Conservation (phyloP, 2,797 vertebrate species). For the Peromyscus nudipes region DNA sequence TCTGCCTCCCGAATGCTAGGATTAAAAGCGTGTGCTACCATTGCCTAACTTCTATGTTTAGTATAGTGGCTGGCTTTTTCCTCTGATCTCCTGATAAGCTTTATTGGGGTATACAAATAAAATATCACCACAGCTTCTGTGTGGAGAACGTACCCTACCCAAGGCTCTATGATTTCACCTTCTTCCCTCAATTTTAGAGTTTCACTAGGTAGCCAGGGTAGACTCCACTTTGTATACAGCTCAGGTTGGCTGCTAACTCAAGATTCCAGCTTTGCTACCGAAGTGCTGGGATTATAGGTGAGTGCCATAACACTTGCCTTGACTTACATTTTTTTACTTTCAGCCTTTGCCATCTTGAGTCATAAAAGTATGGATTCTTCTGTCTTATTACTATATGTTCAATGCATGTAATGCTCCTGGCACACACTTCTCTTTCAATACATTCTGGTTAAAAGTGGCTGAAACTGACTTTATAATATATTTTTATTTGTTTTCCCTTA, state of each 20-base stretch:
- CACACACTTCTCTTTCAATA: slow-evolving; percentile 22
- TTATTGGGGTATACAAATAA: too few species aligned
- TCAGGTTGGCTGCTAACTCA: background rate
- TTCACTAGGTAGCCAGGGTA: background rate
- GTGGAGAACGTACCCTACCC: background rate
- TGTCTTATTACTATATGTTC: background rate
- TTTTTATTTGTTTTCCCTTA: slow-evolving; percentile 45
- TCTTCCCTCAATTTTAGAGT: slow-evolving; percentile 5
- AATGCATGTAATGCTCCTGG: background rate
- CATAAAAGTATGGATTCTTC: background rate
- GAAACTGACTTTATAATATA: background rate
- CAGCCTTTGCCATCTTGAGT: background rate
- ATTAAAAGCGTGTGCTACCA: too few species aligned
- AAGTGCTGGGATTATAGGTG: background rate
- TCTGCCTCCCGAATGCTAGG: too few species aligned
- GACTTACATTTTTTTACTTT: slow-evolving; percentile 7
- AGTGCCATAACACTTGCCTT: background rate
- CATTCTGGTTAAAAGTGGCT: background rate
- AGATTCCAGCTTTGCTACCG: background rate
- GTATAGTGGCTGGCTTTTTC: too few species aligned
- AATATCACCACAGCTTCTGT: background rate
- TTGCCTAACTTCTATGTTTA: too few species aligned
- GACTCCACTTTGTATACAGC: background rate
- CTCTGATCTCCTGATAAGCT: too few species aligned
- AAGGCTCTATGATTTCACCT: background rate